These are phyloP conservation scores for Aphidius colemani DNA, from an alignment of 2,888 invertebrate genomes.

Conservation along the genomic window DNA sequence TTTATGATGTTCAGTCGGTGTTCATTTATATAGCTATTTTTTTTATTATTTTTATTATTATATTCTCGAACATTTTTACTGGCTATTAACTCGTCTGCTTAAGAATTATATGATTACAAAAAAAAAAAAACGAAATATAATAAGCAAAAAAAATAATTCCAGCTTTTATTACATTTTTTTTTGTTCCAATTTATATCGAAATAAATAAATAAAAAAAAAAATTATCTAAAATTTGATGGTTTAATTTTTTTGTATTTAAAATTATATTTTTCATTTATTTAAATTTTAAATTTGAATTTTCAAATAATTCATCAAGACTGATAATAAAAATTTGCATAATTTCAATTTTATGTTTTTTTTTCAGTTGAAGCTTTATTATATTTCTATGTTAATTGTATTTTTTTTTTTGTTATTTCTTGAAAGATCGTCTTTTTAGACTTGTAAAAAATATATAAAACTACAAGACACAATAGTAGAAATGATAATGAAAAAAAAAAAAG, in stretches of 20 bases:
- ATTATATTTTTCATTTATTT: neutral
- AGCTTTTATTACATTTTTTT: constrained; percentile 17
- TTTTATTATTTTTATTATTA: constrained; percentile 1
- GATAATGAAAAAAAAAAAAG: neutral
- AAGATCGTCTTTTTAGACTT: neutral
- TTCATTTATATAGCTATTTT: constrained; percentile 1
- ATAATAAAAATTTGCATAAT: no score
- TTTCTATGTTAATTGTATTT: no score
- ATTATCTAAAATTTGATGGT: neutral
- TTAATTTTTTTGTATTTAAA: neutral
- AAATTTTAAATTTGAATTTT: neutral
- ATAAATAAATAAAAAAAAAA: constrained; percentile 3
- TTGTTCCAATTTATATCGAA: neutral
- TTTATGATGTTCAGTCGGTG: neutral
- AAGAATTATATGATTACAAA: constrained; percentile 23
- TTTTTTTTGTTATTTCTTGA: no score
- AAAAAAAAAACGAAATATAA: constrained; percentile 12
- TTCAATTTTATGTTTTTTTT: no score
- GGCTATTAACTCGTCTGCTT: constrained; percentile 19
- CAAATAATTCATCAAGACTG: no score
- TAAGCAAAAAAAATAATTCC: constrained; percentile 8
- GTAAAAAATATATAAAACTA: neutral
- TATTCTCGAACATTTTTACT: neutral
- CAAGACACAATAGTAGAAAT: neutral
- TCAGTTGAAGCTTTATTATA: no score